Base-by-base conservation (phyloP, 1,140 invertebrate genomes). In the Condylostylus longicornis region DNA sequence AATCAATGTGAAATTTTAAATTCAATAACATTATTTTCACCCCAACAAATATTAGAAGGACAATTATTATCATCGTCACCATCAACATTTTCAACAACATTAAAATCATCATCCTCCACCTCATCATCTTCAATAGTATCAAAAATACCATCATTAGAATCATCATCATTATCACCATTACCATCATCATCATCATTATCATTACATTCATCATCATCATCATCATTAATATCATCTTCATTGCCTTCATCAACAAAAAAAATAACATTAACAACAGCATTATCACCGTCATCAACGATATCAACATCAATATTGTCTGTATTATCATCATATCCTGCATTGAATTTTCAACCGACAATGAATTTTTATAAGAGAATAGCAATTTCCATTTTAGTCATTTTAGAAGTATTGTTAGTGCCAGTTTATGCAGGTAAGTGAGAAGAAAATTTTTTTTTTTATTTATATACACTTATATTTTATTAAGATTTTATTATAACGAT, bases 141-240 rank as follows among this genome's bases (percentile, higher is more conserved):
- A 32, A 9, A 7, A 32, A 8, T 15, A 32, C 14, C 30, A 10
- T 32, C 30, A 32, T n/a, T 7, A 17, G 8, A 8, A 32, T 32
- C 30, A 32, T 32, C 30, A n/a, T 32, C 30, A 32, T 15, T 15
- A 10, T 32, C 30, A 10, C 14, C 30, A 32, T 32, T 15, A 32
- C 30, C 30, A 32, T n/a, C 30, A n/a, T 32, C 30, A 32, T 32
- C 30, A 10, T 14, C 30, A 10, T 32, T 15, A n/a, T 32, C 30
- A 32, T 14, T 15, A 32, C 14, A 8, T 9, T 32, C 30, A 32
- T 32, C 30, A n/a, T 14, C 30, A 32, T 32, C 30, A 32, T n/a
- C 30, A 32, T 15, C 30, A 32, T 32, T 17, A n/a, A 9, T 15
- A 17, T 32, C 30, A 17, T 32, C 15, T 9, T n/a, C 30, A 32